Evolutionary conservation across 2,113 vertebrate genomes (phyloP), one percentile per base, ranked within the genome.

Genomic region (Tupaia tana): DNA sequence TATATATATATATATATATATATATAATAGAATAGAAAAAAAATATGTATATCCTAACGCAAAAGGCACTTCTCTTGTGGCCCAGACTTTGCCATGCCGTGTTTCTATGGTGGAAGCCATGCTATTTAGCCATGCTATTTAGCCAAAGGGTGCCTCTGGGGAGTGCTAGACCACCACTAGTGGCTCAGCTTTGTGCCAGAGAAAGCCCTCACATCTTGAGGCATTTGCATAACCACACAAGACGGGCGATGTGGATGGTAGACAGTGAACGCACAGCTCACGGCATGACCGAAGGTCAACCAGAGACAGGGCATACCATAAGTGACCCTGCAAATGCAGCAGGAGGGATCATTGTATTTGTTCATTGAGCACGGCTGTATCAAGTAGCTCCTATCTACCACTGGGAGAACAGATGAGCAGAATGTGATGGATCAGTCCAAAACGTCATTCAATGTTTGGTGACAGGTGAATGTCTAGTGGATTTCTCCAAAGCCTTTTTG

Each of bases 21-120:
- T 43, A 43, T 43, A 43, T 2, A 43, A 43, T 43, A 43, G 43
- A 43, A 43, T 43, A 43, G 43, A 43, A 43, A 43, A 43, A 43
- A 43, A 4, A 43, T 43, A 43, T 43, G 43, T 43, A 43, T 20
- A 11, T 54, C 22, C 25, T 7, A 11, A 29, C 2, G 0, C 6
- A 19, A 77, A 58, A 22, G 3, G 12, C 3, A 1, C 0, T 3
- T 8, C 6, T 2, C 4, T 6, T 4, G 18, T 66, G n/a, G 4
- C n/a, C 22, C 27, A 12, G 2, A 25, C 0, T 19, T 11, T 14
- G 43, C 9, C 7, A 69, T 34, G 6, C 61, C 74, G 12, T 25
- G 15, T 54, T 24, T 19, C 14, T 58, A 31, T 0, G 4, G 31
- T 1, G 15, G 61, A 54, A 8, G 27, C 13, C 24, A 13, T 10